Evolutionary conservation across 2,113 vertebrate species (phyloP), one percentile per base, ranked within the genome.

Genomic region (Donacobius atricapilla): DNA sequence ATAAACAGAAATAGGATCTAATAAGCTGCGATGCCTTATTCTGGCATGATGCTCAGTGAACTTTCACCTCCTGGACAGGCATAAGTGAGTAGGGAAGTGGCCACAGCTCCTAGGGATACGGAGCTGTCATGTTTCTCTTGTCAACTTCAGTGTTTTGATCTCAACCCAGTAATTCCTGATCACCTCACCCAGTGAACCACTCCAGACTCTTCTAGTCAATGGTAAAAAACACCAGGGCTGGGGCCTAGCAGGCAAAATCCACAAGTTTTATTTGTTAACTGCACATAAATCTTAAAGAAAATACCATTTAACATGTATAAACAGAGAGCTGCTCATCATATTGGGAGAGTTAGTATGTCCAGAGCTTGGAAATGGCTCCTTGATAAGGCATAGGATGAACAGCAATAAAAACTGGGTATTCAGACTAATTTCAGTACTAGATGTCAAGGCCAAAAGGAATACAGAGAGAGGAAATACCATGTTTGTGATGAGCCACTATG

Each of bases 111-210:
- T 25, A 17, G n/a, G 33, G 10, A 6, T 31, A 13, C 6, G 22
- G n/a, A 87, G 8, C n/a, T 69, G 10, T 15, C 31, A 12, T 4
- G 7, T 37, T 84, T 20, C 9, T 87, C 17, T 33, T 45, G 7
- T 30, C 0, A 0, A 8, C 8, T 91, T 50, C 35, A 72, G 0
- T 58, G 39, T 1, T 72, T 87, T 83, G 17, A 45, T 13, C 6
- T 48, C 58, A 77, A 13, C 3, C 2, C 7, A 25, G 9, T 58
- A 76, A 71, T 37, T 80, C n/a, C 45, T 70, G n/a, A 22, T 14
- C 22, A 3, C 5, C 31, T 3, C 3, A 11, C 6, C 12, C 35
- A 18, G 9, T 37, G 4, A 76, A 2, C 16, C 33, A 60, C 15
- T 33, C 2, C 15, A 80, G 31, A 30, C 33, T 44, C 8, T 69